Evolutionary conservation across 2,113 vertebrate species (phyloP), one percentile per base, ranked within the genome.

Genomic region (Apodemus speciosus): DNA sequence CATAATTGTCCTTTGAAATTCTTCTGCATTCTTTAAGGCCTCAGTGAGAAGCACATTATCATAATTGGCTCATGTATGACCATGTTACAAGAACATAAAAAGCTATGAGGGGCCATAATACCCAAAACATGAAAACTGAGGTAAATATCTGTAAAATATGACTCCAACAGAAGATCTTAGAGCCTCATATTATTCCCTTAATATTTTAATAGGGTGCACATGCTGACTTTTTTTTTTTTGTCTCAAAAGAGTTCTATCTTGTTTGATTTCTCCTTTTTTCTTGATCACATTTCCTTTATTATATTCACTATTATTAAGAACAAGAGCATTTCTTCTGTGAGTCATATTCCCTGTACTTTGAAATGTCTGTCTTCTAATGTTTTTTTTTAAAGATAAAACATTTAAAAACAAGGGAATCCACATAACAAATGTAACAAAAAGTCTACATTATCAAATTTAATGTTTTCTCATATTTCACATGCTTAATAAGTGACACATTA

Each of bases 391-490:
- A 87, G 14, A 81, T 85, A 38, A 81, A 79, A 56, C 9, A 2
- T 90, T 94, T 73, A 53, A 96, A 95, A 95, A 66, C 72, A 86
- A 86, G 60, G 80, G n/a, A 93, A 66, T 46, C 10, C 25, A 85
- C 18, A 72, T 64, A 27, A 2, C 5, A 88, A 95, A 46, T 88
- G 68, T 64, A 51, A 56, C 43, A 88, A 87, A 95, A n/a, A 16
- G 18, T 71, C 51, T 60, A 27, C 35, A 85, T 72, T 72, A 76
- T 91, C 27, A 89, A 91, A 92, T 91, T 62, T 80, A 68, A 68
- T 9, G 71, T 38, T 60, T 72, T 81, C 13, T 86, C 58, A 60
- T 73, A 84, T 90, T 81, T 90, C 83, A 87, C 94, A 88, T 94
- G 27, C 9, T 68, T 68, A 64, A 40, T 15, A 85, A 80, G 35